Evolutionary conservation across 1,140 invertebrate species (phyloP), one percentile per base, ranked within the genome.

Genomic region (Ladona fulva): DNA sequence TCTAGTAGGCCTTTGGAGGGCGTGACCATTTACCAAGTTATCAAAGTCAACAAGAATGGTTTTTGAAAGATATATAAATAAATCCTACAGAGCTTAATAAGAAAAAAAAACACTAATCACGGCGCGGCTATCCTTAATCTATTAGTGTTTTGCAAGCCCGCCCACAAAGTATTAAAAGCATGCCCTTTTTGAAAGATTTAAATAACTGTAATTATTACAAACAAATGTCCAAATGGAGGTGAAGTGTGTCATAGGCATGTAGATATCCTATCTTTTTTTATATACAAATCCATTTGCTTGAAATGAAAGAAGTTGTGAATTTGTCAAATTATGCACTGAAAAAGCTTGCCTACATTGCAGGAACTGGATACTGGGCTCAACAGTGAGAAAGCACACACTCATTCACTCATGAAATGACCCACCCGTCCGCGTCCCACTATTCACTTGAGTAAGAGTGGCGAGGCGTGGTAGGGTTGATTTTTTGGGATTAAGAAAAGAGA

Each of bases 291-390:
- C 14, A 66, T 66, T 66, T 66, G 14, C 52, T 66, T 66, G 52
- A 66, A 66, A 66, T 66, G 52, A 22, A 66, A 66, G 52, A 66
- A 66, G 52, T 66, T 66, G 52, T 66, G 52, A 66, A 66, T 66
- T 66, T 66, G n/a, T 66, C 52, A 66, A 66, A 66, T 66, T 66
- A 66, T 66, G 52, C 52, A 66, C 52, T 66, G 52, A 66, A 66
- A 66, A 66, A 66, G 52, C 52, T 66, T 66, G 52, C 52, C 52
- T 66, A 66, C 52, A 66, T 66, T 66, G 52, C 52, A 66, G 52
- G 52, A 66, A 66, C 52, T 66, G 52, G 52, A 66, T 66, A 66
- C 52, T 66, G 52, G 52, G 52, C 52, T 66, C 52, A 66, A 66
- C 52, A 66, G 52, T 66, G 52, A 66, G 52, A 66, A 66, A 66